phyloP scores from a whole-genome alignment of 2,797 vertebrate species.

The Morus bassanus region DNA sequence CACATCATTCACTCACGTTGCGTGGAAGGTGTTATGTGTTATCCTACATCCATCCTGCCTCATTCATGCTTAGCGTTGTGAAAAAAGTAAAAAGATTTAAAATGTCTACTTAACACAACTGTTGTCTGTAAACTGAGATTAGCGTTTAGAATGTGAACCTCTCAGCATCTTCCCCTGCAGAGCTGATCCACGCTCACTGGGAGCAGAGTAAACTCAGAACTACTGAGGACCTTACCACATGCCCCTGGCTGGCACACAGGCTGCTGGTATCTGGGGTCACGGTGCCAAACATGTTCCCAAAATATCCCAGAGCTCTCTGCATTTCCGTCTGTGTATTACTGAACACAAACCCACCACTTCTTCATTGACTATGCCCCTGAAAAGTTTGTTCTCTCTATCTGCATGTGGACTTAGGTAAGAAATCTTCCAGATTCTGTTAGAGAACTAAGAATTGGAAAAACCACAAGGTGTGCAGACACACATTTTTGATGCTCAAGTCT shows the following conservation, averaged over 20 bases:
- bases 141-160: neutral
- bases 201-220: neutral
- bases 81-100: neutral
- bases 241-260: neutral
- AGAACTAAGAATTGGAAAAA: neutral
- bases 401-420: neutral
- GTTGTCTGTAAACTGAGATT: neutral
- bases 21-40: neutral
- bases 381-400: neutral
- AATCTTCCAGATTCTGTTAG: neutral
- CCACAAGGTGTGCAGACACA: neutral
- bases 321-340: neutral
- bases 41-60: neutral
- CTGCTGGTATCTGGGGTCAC: neutral
- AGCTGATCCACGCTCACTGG: neutral
- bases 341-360: neutral
- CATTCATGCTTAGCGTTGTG: neutral
- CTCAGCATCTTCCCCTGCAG: neutral
- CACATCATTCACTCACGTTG: fast-evolving
- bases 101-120: neutral
- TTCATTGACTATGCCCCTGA: neutral
- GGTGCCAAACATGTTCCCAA: neutral
- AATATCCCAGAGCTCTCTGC: neutral
- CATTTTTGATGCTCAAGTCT: neutral
- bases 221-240: fast-evolving